Evolutionary conservation across 2,888 invertebrate genomes (phyloP), one percentile per base, ranked within the genome.

Genomic region (Leucophenga maculata): DNA sequence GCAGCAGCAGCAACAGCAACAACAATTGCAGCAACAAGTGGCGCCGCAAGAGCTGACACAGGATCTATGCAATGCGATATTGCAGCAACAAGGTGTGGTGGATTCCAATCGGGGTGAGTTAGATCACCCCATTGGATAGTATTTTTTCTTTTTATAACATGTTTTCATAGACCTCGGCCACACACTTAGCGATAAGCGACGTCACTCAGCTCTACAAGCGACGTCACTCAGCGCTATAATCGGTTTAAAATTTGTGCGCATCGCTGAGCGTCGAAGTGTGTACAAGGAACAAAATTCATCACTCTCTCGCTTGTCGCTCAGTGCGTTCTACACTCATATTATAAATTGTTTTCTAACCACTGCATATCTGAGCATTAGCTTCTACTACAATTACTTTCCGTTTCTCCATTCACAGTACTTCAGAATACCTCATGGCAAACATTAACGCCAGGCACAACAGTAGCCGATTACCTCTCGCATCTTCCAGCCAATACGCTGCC

Each of bases 391-490:
- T 68, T 68, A 1, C 64, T 14, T 14, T 57, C 3, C 26, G 11
- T 59, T n/a, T 59, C 14, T n/a, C 13, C 59, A 14, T 46, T 50
- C 16, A 44, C 39, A 88, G 88, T 87, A 68, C 83, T 89, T 70
- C 89, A 88, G 78, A 88, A 88, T 82, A 85, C 88, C 75, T 88
- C 87, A 67, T 89, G 89, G 89, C 89, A 89, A 75, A 86, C 88
- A 22, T 75, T 92, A 14, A 90, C 91, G n/a, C 91, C 91, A 31
- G 94, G 94, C 67, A 93, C 94, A 0, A 94, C 95, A 0, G 95
- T 95, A 9, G 95, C 95, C 11, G 95, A 95, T 88, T 95, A 95
- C 87, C 90, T 95, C 71, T 94, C 95, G 9, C 94, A 95, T 72
- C 88, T 95, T 75, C 93, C 93, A 60, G 92, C 93, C 66, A 92